Base-by-base conservation (phyloP, 2,797 vertebrate genomes). In the Leptodactylus fallax region DNA sequence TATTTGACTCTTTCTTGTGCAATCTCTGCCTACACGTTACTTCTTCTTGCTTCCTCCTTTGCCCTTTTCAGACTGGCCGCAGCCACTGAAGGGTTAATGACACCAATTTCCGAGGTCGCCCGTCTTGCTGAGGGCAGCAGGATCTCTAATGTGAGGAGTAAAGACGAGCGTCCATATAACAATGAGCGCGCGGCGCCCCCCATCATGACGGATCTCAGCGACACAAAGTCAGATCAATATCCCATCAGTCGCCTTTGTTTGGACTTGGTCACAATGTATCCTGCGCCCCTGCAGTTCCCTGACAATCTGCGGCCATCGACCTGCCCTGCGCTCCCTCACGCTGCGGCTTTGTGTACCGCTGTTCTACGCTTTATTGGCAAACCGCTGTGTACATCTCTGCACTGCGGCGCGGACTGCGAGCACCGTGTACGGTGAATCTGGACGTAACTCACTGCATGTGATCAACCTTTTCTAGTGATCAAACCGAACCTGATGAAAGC, bases 241-340 rank as follows among this genome's bases (percentile, higher is more conserved):
- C 79, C 87, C 79, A 89, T 89, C 87, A 86, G 69, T n/a, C 76
- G 25, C 69, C 69, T 85, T 85, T 89, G 87, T 89, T 82, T 78
- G 87, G 87, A 71, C 12, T 36, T 10, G 1, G 61, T 76, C 79
- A 49, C 78, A 81, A 53, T 45, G 58, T 58, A 67, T 88, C 47
- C 13, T 3, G 19, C 11, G 83, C 45, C 69, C 55, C 56, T 6
- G 23, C 87, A 56, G 83, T 53, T 72, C 79, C 61, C 82, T 49
- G 60, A 87, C 81, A 87, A 83, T 84, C 71, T 36, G 14, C 49
- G 56, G 4, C 65, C 83, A 82, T 82, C 53, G 78, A 86, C 83
- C 83, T 56, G 65, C 85, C 12, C 79, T 60, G 65, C 21, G 49
- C 67, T 63, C n/a, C 21, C 23, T 19, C 45, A n/a, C 16, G 8